Evolutionary conservation across 2,888 invertebrate genomes (phyloP).

Genomic region (Melieria omissa): DNA sequence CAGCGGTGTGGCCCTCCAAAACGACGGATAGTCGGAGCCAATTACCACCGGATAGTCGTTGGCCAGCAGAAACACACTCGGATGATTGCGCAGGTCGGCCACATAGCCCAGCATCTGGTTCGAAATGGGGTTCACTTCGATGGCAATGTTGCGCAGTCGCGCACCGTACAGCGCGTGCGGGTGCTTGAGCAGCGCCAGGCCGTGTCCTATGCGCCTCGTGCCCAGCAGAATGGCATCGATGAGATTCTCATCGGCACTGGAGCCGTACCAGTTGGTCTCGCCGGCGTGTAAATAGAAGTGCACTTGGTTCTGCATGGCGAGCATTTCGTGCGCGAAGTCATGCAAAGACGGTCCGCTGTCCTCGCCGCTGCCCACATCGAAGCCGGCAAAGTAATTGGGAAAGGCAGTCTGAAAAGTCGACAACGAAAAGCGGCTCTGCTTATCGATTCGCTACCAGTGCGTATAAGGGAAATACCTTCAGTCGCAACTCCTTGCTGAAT

Average conservation of each 20-base stretch:
- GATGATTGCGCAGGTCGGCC: conserved; percentile 81
- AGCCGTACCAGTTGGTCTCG: conserved; percentile 81
- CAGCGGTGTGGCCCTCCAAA: conserved; percentile 79
- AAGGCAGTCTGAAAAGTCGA: conserved; percentile 64
- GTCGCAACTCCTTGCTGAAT: conserved; percentile 18
- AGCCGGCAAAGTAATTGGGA: conserved; percentile 79
- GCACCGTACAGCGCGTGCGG: conserved; percentile 73
- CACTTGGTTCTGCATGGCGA: conserved; percentile 68
- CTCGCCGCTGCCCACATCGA: conserved; percentile 85
- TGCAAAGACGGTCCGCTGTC: conserved; percentile 75
- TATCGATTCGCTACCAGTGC: conserved; percentile 48
- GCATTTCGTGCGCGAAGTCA: conserved; percentile 71
- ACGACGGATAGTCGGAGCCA: conserved; percentile 82
- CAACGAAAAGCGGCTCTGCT: too few species aligned
- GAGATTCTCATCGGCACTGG: conserved; percentile 76
- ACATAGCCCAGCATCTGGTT: conserved; percentile 79
- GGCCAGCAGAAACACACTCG: conserved; percentile 74
- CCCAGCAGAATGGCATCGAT: conserved; percentile 81
- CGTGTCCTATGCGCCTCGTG: conserved; percentile 82
- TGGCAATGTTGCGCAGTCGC: conserved; percentile 72
- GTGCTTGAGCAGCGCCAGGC: conserved; percentile 79
- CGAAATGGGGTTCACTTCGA: conserved; percentile 84
- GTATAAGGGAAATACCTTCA: conserved; percentile 10
- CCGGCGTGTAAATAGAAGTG: conserved; percentile 84
- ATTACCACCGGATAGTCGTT: conserved; percentile 78